These are phyloP conservation scores for Parambassis ranga DNA, from an alignment of 2,797 vertebrate species.

Conservation along the genomic window DNA sequence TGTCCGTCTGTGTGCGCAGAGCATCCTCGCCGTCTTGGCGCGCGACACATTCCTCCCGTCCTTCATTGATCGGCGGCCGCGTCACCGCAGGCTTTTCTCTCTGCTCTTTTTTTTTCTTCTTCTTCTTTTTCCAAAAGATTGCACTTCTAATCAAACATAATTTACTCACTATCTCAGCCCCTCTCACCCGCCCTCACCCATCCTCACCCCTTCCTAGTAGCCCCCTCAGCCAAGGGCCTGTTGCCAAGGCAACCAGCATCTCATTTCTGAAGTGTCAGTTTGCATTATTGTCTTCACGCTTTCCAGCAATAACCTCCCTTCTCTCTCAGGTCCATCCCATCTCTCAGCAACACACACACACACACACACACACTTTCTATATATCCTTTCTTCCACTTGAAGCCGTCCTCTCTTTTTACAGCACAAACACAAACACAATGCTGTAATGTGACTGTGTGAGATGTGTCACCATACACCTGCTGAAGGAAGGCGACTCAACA, in stretches of 20 bases:
- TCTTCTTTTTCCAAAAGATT: constrained; percentile 93
- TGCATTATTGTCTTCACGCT: constrained; percentile 99
- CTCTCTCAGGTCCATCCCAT: constrained; percentile 43
- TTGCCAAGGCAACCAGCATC: constrained; percentile 97
- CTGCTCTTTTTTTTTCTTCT: too few species aligned
- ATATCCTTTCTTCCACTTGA: constrained; percentile 20
- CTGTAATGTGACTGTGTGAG: background rate
- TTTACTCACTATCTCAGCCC: constrained; percentile 93
- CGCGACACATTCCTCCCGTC: constrained; percentile 55
- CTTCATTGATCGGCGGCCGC: constrained; percentile 38
- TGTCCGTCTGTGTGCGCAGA: background rate
- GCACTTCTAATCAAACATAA: constrained; percentile 99
- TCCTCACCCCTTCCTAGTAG: constrained; percentile 82
- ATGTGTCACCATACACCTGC: background rate
- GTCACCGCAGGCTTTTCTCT: constrained; percentile 83
- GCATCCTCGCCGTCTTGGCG: background rate
- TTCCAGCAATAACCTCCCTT: constrained; percentile 88
- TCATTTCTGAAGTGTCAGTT: constrained; percentile 99
- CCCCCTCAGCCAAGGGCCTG: constrained; percentile 88
- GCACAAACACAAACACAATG: constrained; percentile 18
- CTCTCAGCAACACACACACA: constrained; percentile 16
- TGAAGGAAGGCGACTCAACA: background rate
- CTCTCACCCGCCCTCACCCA: constrained; percentile 76
- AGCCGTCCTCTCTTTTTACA: background rate
- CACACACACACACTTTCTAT: background rate